Base-by-base conservation (phyloP, 2,888 invertebrate genomes). In the Amaurobius ferox region DNA sequence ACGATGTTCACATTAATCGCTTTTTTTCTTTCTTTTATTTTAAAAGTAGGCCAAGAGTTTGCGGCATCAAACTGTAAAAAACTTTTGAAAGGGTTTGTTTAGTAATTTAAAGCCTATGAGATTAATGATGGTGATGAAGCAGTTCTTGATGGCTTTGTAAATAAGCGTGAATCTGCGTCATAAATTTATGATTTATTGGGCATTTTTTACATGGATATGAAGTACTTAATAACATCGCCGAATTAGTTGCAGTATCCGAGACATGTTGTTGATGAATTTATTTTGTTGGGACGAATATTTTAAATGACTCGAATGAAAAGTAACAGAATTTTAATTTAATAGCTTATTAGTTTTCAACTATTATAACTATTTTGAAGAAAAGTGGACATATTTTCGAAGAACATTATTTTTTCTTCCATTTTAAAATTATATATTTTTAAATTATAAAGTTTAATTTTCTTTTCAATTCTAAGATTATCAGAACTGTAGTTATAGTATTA, bases 41-140 rank as follows among this genome's bases (percentile, higher is more conserved):
- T 23, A 55, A 66, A 66, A 66, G 19, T 66, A 66, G 66, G 66
- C 66, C 66, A 66, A 30, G 29, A 66, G 66, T 66, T 55, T 55
- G 5, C 55, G 23, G 55, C 44, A 55, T 3, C 55, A 23, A 55
- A 19, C 5, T 55, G 19, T 23, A 55, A 55, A 55, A 55, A 55
- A 55, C 23, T 55, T 1, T 55, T 23, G 55, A 55, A 5, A 55
- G 55, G 55, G 55, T 23, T 23, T 55, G 19, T 55, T 55, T 23
- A 11, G 55, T 55, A 55, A 23, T n/a, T 55, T 55, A 55, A 55
- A 55, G 11, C 55, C 19, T 55, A 23, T 23, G 7, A 55, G 55
- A 55, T 55, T 55, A 55, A 55, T 55, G 55, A 55, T 55, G 55
- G 19, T 55, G 55, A 55, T 55, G 55, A 55, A 55, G 23, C 55